Evolutionary conservation across 1,140 invertebrate genomes (phyloP), one percentile per base, ranked within the genome.

Genomic region (Ericerus pela): DNA sequence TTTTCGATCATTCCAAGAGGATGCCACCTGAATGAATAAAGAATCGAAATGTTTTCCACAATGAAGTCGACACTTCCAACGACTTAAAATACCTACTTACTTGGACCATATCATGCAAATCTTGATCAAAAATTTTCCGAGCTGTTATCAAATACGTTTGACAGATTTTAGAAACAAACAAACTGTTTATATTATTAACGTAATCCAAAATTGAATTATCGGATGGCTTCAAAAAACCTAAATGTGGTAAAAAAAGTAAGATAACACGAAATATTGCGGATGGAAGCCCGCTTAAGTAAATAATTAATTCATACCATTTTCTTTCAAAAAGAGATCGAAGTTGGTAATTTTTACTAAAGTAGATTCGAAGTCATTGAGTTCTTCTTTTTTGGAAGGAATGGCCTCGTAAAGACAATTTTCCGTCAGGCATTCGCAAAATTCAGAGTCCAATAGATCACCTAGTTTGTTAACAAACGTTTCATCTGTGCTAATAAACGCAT

Each of bases 81-180:
- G 30, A n/a, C n/a, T n/a, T 33, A 33, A 33, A 33, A 33, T 22
- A 58, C 57, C 26, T 54, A 38, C 43, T 36, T 29, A 78, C 68
- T 59, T 76, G 75, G 53, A 82, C 76, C 51, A 83, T 82, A 57
- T 83, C 78, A 65, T 88, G 84, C 28, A 93, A 71, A 68, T 92
- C 85, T 64, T 84, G 81, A 55, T 80, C 79, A 74, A 91, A 86
- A 22, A 93, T 79, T 59, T 70, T 72, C 37, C 79, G 71, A 0
- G 88, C 85, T 60, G 72, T 75, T 27, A 78, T 75, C 24, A 88
- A 64, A 41, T 88, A 80, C 55, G 81, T 75, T 62, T 82, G 75
- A 62, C 82, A 82, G 54, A 84, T 81, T 67, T 88, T 85, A 60
- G 84, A 78, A 30, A 84, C 79, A 70, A 86, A 91, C 22, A 88